Conservation (phyloP, 1,140 invertebrate species). For the Calephelis nemesis region DNA sequence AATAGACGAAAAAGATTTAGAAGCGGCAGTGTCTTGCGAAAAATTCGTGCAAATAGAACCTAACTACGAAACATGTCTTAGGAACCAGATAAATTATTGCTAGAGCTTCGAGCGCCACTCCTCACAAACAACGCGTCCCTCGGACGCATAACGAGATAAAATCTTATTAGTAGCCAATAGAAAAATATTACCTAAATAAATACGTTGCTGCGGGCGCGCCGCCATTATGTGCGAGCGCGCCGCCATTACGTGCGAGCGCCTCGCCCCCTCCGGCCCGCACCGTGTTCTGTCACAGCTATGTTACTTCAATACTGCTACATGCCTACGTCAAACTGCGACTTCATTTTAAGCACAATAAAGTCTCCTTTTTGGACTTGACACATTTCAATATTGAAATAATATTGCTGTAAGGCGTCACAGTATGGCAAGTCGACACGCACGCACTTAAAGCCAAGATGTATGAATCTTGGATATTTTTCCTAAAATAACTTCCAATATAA, state of each 20-base stretch:
- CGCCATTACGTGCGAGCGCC: background rate
- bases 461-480: too few species aligned
- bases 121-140: conserved; percentile 48
- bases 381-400: too few species aligned
- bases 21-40: conserved; percentile 76
- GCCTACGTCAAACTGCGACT: too few species aligned
- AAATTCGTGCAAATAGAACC: conserved; percentile 76
- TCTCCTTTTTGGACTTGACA: too few species aligned
- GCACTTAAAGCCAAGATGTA: too few species aligned
- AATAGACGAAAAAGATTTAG: conserved; percentile 57
- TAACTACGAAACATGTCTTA: conserved; percentile 78
- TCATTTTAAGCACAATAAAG: too few species aligned
- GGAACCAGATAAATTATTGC: conserved; percentile 79
- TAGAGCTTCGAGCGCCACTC: conserved; percentile 68
- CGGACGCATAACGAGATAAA: conserved; percentile 64
- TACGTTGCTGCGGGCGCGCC: conserved; percentile 58
- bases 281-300: background rate
- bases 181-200: conserved; percentile 79
- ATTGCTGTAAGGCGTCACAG: too few species aligned
- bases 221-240: conserved; percentile 21
- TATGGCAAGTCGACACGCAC: too few species aligned
- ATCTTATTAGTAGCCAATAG: conserved; percentile 78
- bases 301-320: too few species aligned
- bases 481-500: too few species aligned
- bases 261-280: background rate